Base-by-base conservation (phyloP, 2,888 invertebrate genomes). In the Lithosia quadra region DNA sequence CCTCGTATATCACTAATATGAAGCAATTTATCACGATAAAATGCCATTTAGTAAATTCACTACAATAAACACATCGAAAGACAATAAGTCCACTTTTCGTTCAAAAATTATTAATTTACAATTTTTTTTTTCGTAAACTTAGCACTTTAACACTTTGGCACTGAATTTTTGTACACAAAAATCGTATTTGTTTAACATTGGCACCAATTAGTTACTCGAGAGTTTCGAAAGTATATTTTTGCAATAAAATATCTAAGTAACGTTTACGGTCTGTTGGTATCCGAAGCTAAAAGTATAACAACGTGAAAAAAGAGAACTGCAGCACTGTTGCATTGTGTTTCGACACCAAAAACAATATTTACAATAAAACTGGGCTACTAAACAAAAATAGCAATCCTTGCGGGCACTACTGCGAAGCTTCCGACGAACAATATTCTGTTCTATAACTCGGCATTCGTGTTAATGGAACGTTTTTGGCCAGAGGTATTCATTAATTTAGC, bases 331-430 rank as follows among this genome's bases (percentile, higher is more conserved):
- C 85, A 82, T 77, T 72, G 79, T 78, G 85, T 86, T 91, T 89
- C 92, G 84, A 88, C 88, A 92, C 86, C 83, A 88, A 90, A 90
- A 90, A 92, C 92, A 93, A 92, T 94, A 92, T 93, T 92, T 92
- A 92, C 90, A 85, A 87, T 88, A 86, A 86, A 92, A 90, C 86
- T 90, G 89, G 88, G 90, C 90, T 91, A 86, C 88, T 86, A 89
- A 92, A 93, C 90, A 90, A 92, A 94, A 94, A 94, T 94, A 94
- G 92, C 82, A 78, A 76, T 83, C 81, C 78, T 78, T 79, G 80
- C 73, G 79, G 78, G 81, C 70, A 74, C 80, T 81, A 64, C 70
- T 69, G 66, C 75, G 39, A 65, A 49, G 74, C 74, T 76, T 68
- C 61, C 55, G 28, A 68, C 61, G 57, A 58, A 61, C 61, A 43